Percentiles rank a stretch among this genome's conserved stretches.
These are phyloP conservation scores for Bombus breviceps DNA, from an alignment of 1,140 invertebrate species.

Conservation along the genomic window DNA sequence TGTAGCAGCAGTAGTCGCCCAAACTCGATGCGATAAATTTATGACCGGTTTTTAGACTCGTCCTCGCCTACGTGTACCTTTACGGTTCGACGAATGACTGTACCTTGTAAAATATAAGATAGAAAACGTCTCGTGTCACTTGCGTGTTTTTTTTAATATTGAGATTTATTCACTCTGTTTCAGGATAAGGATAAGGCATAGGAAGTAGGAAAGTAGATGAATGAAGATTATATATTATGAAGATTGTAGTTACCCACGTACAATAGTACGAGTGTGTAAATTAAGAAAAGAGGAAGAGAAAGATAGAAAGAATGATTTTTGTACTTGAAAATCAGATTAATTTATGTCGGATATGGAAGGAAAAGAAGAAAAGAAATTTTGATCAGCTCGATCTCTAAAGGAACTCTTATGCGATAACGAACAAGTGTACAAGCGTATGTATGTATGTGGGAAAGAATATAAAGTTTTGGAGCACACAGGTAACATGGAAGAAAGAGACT, in stretches of 20 bases:
- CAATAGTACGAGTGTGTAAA: neutral
- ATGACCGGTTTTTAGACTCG: constrained; percentile 14
- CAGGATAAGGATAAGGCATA: neutral
- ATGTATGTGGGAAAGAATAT: neutral
- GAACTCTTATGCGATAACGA: too few relatives aligned
- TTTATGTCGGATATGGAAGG: too few relatives aligned
- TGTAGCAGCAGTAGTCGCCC: constrained; percentile 2
- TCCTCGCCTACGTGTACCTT: neutral
- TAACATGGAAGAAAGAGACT: neutral
- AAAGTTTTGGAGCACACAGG: neutral
- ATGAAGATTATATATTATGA: too few relatives aligned
- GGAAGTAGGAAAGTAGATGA: neutral
- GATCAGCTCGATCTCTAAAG: too few relatives aligned
- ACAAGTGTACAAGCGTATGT: neutral
- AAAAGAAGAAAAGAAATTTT: too few relatives aligned
- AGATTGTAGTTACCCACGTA: too few relatives aligned
- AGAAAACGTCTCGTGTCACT: neutral
- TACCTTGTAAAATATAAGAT: neutral
- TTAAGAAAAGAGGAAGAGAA: neutral
- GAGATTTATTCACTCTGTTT: neutral
- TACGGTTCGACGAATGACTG: constrained; percentile 8
- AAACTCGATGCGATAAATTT: constrained; percentile 27
- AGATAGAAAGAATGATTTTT: too few relatives aligned
- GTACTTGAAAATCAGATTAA: neutral
- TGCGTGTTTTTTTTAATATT: neutral